Percentiles rank a stretch among this genome's conserved stretches.
phyloP scores from a whole-genome alignment of 2,888 invertebrate genomes.

The Selenia dentaria region DNA sequence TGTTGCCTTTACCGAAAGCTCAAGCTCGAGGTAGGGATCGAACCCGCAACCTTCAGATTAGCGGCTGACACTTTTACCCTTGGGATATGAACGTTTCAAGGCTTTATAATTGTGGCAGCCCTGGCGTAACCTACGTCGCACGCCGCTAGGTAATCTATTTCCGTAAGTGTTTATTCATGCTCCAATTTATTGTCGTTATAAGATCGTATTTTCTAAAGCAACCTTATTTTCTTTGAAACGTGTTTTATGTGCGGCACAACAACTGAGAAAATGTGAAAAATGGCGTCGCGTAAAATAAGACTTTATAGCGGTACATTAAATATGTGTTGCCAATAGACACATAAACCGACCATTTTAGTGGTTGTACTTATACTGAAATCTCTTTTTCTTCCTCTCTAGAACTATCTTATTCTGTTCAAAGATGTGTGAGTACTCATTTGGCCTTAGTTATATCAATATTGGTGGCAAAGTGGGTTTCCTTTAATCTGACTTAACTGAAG shows the following conservation, averaged over 20 bases:
- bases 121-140: slow-evolving; percentile 7
- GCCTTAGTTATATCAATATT: too few relatives aligned
- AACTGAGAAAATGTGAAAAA: slow-evolving; percentile 43
- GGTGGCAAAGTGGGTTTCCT: too few relatives aligned
- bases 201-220: slow-evolving; percentile 61
- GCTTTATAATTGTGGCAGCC: not conserved
- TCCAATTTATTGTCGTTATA: slow-evolving; percentile 60
- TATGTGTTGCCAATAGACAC: slow-evolving; percentile 15
- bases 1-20: too few relatives aligned
- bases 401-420: too few relatives aligned
- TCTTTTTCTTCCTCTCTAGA: too few relatives aligned
- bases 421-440: too few relatives aligned
- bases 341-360: slow-evolving; percentile 16
- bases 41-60: too few relatives aligned
- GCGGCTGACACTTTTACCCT: too few relatives aligned
- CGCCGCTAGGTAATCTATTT: slow-evolving; percentile 51
- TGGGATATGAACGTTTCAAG: too few relatives aligned
- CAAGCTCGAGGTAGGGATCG: too few relatives aligned
- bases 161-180: slow-evolving; percentile 59
- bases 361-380: too few relatives aligned
- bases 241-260: slow-evolving; percentile 53
- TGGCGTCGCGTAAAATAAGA: slow-evolving; percentile 48
- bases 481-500: too few relatives aligned
- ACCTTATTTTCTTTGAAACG: slow-evolving; percentile 57
- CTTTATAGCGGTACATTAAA: slow-evolving; percentile 28